Conservation (phyloP, 2,113 vertebrate genomes). For the Piliocolobus tephrosceles region DNA sequence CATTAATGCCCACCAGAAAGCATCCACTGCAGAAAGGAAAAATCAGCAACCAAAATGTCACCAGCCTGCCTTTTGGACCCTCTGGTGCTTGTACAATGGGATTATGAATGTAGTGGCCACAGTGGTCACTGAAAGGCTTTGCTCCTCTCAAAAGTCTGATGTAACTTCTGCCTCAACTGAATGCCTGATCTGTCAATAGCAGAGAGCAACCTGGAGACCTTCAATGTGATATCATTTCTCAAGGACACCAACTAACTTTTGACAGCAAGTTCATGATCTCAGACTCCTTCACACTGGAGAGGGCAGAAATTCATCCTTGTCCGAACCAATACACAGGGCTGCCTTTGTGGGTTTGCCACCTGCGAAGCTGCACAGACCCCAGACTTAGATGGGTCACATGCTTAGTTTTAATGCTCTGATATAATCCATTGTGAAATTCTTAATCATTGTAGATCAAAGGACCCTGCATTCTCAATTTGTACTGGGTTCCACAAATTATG, state of each 20-base stretch:
- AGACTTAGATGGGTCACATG: not conserved
- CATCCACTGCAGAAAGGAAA: not conserved
- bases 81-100: not conserved
- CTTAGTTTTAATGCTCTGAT: not conserved
- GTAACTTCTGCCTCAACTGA: not conserved
- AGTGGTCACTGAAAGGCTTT: not conserved
- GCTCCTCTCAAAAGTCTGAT: not conserved
- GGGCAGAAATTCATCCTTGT: not conserved
- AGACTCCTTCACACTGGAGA: not conserved
- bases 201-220: not conserved
- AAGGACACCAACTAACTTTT: not conserved
- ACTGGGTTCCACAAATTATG: not conserved
- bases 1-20: not conserved
- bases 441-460: not conserved
- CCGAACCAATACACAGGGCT: not conserved
- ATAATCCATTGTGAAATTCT: not conserved
- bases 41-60: not conserved
- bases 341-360: not conserved
- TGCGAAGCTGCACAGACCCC: not conserved
- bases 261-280: not conserved
- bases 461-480: not conserved
- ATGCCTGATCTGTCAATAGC: not conserved
- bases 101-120: not conserved
- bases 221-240: not conserved
- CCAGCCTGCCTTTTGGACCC: not conserved